Percentiles rank a stretch among this genome's conserved stretches.
These are phyloP conservation scores for Porites lobata DNA, from an alignment of 92 coral and sea anemone species.

Conservation along the genomic window DNA sequence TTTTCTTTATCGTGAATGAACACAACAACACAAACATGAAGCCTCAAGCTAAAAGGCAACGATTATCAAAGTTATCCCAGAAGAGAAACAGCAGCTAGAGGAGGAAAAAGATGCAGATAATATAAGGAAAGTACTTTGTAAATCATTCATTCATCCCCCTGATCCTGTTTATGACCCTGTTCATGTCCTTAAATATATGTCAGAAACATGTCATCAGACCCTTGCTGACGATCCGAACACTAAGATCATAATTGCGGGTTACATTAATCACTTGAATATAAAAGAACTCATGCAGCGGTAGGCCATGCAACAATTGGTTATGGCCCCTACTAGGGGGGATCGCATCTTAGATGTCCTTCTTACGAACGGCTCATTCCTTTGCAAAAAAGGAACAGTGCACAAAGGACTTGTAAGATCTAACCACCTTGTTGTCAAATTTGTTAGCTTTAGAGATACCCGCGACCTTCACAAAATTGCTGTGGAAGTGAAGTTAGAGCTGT, in stretches of 20 bases:
- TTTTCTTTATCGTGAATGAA: conserved; percentile 19
- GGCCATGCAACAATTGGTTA: conserved; percentile 42
- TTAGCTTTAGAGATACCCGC: conserved; percentile 55
- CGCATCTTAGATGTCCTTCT: conserved; percentile 56
- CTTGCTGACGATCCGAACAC: conserved; percentile 37
- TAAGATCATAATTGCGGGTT: conserved; percentile 53
- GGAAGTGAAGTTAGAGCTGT: conserved; percentile 37
- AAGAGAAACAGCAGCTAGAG: too few relatives aligned
- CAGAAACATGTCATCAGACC: conserved; percentile 40
- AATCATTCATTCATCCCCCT: conserved; percentile 25
- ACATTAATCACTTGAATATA: conserved; percentile 56
- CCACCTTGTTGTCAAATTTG: conserved; percentile 63
- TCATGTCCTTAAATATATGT: conserved; percentile 41
- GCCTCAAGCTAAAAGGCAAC: too few relatives aligned
- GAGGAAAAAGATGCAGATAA: too few relatives aligned
- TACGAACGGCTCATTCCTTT: conserved; percentile 48
- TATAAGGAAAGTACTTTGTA: too few relatives aligned
- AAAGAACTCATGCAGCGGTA: conserved; percentile 33
- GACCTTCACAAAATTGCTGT: conserved; percentile 62
- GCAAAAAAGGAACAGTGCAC: conserved; percentile 30
- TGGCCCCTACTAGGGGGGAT: conserved; percentile 48
- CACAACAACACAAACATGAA: neutral
- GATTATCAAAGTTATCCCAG: too few relatives aligned
- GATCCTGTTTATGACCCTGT: conserved; percentile 46
- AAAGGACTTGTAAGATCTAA: conserved; percentile 62